Conservation (phyloP, 2,797 vertebrate genomes). For the Lophotriccus pileatus region DNA sequence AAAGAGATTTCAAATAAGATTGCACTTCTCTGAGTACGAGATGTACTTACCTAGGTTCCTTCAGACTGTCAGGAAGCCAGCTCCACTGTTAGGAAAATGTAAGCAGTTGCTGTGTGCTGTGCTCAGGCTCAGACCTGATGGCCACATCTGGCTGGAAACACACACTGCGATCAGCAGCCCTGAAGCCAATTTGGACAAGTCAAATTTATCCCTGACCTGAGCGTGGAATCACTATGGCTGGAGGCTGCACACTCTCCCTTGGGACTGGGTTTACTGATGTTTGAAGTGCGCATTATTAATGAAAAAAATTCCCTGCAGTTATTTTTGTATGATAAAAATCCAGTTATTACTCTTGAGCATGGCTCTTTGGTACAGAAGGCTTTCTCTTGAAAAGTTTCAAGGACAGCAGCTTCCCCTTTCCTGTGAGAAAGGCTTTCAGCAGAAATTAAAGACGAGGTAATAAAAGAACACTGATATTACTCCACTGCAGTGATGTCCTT, state of each 20-base stretch:
- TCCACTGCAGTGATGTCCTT: not conserved
- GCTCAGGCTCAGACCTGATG: not conserved
- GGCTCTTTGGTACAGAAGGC: not conserved
- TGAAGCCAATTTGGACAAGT: not conserved
- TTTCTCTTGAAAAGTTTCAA: not conserved
- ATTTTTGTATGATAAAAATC: not conserved
- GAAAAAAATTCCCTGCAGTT: not conserved
- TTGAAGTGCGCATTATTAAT: not conserved
- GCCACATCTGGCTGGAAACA: not conserved
- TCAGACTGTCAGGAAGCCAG: not conserved
- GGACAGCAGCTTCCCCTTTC: constrained; percentile 9
- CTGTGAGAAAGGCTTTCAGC: not conserved
- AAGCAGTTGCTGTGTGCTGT: not conserved
- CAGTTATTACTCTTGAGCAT: not conserved
- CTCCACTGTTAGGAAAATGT: not conserved
- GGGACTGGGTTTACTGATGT: not conserved
- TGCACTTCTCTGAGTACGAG: not conserved
- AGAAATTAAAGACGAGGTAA: not conserved
- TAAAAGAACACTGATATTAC: not conserved
- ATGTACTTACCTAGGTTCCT: not conserved
- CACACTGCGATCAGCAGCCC: accelerated
- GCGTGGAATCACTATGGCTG: not conserved
- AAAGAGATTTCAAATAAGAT: constrained; percentile 24
- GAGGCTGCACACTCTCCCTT: not conserved
- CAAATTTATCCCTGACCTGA: not conserved